Evolutionary conservation across 2,888 invertebrate species (phyloP).

Genomic region (Nezara viridula): DNA sequence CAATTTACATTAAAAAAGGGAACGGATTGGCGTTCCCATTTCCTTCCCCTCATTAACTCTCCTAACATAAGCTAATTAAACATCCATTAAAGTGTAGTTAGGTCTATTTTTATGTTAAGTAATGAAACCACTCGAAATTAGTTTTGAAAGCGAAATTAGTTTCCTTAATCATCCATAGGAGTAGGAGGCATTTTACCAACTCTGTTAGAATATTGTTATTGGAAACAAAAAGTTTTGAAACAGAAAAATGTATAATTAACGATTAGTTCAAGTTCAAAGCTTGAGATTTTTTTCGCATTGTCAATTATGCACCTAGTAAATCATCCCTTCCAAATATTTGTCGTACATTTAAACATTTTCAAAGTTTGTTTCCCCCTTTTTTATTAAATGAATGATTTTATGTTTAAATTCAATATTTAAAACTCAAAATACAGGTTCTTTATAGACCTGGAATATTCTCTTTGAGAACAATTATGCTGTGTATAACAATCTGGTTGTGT

Average conservation of each 20-base stretch:
- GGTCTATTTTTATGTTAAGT: conserved; percentile 2
- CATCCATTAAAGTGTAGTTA: conserved; percentile 20
- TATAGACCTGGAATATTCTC: no score
- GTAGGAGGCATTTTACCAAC: neutral
- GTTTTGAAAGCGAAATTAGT: neutral
- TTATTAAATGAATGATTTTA: no score
- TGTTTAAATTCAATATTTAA: no score
- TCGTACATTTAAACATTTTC: no score
- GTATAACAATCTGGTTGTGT: no score
- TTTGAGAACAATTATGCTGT: no score
- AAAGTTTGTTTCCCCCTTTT: no score
- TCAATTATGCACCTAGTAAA: no score
- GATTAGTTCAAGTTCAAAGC: no score
- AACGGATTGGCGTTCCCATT: conserved; percentile 19
- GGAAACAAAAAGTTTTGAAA: neutral
- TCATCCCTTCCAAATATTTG: no score
- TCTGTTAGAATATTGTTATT: neutral
- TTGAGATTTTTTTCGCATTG: no score
- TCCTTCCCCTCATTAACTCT: conserved; percentile 7
- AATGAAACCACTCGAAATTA: conserved; percentile 1
- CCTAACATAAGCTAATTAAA: conserved; percentile 36
- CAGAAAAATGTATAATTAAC: neutral
- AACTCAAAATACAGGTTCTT: no score
- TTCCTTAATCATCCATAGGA: neutral
- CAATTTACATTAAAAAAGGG: conserved; percentile 26